A percentile compares a stretch with the other conserved stretches of the same genome.
phyloP scores from a whole-genome alignment of 2,113 vertebrate genomes.

The Puntigrus tetrazona region DNA sequence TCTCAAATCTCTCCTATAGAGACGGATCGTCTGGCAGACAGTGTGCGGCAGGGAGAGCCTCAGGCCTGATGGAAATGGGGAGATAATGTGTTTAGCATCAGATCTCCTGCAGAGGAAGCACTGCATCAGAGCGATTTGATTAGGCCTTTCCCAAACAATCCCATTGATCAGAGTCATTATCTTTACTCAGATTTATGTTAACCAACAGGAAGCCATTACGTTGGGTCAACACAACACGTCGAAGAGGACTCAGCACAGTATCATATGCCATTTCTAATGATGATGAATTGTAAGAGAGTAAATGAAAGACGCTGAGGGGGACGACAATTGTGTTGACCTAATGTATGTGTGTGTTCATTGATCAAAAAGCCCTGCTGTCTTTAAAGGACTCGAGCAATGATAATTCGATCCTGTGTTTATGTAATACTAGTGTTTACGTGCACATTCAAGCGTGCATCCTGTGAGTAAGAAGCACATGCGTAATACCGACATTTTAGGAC shows the following conservation, averaged over 20 bases:
- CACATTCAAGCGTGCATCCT: neutral
- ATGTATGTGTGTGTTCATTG: neutral
- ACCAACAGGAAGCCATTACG: constrained; percentile 61
- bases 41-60: constrained; percentile 47
- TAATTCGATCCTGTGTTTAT: neutral
- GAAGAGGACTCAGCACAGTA: constrained; percentile 35
- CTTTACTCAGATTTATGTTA: constrained; percentile 61
- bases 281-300: constrained; percentile 46
- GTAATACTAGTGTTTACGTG: neutral
- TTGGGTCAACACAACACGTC: constrained; percentile 36
- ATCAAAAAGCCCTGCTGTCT: constrained; percentile 1
- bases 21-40: constrained; percentile 42
- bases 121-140: constrained; percentile 60
- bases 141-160: constrained; percentile 60
- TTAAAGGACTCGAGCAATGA: neutral
- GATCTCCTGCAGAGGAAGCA: constrained; percentile 57
- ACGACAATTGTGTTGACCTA: neutral
- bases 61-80: constrained; percentile 58
- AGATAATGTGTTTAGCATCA: constrained; percentile 64
- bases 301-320: constrained; percentile 32
- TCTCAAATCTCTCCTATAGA: constrained; percentile 35
- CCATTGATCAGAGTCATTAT: constrained; percentile 64
- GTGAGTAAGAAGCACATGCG: neutral
- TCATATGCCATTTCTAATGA: constrained; percentile 50
- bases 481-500: neutral